Conservation (phyloP, 2,797 vertebrate genomes). For the Manis crassicaudata region DNA sequence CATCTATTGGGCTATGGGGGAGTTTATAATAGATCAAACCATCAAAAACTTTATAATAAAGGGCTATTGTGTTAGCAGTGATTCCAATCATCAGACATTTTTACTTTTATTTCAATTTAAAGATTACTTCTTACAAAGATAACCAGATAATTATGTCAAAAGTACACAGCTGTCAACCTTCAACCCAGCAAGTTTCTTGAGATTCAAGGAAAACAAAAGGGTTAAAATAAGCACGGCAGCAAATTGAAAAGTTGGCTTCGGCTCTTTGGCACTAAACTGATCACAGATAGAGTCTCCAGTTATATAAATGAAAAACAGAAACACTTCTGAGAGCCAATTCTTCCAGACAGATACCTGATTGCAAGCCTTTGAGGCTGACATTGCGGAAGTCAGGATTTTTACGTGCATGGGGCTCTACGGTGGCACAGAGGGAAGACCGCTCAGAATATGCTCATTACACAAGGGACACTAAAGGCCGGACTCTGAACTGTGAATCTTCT, state of each 20-base stretch:
- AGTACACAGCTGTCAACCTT: constrained; percentile 13
- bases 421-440: constrained; percentile 63
- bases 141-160: constrained; percentile 48
- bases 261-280: constrained; percentile 53
- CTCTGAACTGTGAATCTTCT: constrained; percentile 2
- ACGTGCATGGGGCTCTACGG: constrained; percentile 61
- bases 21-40: not conserved
- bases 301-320: constrained; percentile 68
- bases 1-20: not conserved
- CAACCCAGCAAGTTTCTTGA: not conserved
- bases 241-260: constrained; percentile 52
- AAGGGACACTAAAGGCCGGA: constrained; percentile 28
- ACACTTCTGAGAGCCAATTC: constrained; percentile 59
- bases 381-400: constrained; percentile 68
- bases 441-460: constrained; percentile 47
- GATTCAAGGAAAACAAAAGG: constrained; percentile 49
- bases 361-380: constrained; percentile 67
- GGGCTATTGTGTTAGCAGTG: constrained; percentile 12
- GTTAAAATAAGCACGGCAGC: constrained; percentile 25
- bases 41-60: not conserved
- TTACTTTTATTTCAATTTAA: constrained; percentile 43
- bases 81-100: not conserved
- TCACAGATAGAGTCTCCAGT: constrained; percentile 63
- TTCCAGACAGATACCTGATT: constrained; percentile 61
- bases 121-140: constrained; percentile 55